Evolutionary conservation across 2,113 vertebrate genomes (phyloP), one percentile per base, ranked within the genome.

Genomic region (Progne subis): DNA sequence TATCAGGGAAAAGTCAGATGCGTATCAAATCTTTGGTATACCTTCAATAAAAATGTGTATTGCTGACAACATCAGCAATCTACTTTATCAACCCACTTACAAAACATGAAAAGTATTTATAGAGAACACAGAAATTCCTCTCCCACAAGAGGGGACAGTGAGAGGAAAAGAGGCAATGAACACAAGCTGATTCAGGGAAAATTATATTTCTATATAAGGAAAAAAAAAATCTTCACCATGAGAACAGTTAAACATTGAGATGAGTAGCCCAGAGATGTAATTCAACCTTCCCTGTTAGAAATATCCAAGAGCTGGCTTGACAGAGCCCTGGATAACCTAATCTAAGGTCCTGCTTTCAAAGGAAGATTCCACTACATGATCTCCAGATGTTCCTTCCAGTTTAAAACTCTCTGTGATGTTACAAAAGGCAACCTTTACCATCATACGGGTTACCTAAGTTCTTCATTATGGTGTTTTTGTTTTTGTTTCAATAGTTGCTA

Each of bases 261-360:
- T 26, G 14, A 3, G 5, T 52, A 52, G 9, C 7, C 20, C 31
- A 76, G 53, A 71, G 11, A 17, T 44, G 8, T 21, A 37, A 43
- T 69, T 5, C 7, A 44, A 15, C 31, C 6, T 88, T 12, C 8
- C 13, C 28, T 57, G 4, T 26, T 56, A 23, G 12, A 85, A 79
- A 41, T 57, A 69, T 32, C 56, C 34, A 87, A 78, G 37, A 44
- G 3, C 14, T 74, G 47, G 29, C 15, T 94, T 75, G 19, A 43
- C 25, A 75, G 12, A 26, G 12, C 6, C 18, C 25, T 0, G 0
- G 11, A 32, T 50, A 86, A 77, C n/a, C 16, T 47, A 47, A 77
- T 59, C 20, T 41, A 57, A 49, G 3, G 5, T 47, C 24, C 25
- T 69, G 3, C 20, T 72, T 53, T 76, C 34, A 65, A 47, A 5